Base-by-base conservation (phyloP, 2,113 vertebrate genomes). In the Brachyhypopomus occidentalis region DNA sequence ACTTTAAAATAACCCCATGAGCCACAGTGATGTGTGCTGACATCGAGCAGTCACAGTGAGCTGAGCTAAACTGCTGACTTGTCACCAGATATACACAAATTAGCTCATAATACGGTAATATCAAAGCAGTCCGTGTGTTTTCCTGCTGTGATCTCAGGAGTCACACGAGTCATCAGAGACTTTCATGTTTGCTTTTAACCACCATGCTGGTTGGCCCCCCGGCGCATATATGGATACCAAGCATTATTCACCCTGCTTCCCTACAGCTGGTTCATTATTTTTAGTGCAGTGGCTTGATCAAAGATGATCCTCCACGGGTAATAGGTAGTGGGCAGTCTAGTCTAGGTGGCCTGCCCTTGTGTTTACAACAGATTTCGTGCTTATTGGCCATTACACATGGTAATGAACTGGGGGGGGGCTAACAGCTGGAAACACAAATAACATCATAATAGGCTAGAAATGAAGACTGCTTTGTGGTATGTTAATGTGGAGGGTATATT, bases 1-100 rank as follows among this genome's bases (percentile, higher is more conserved):
- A 52, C 45, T 14, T 52, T 12, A 52, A 52, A 52, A 52, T 52
- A 14, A 14, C 8, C 12, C 8, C 12, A 14, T 12, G 2, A 52
- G 45, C 12, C 11, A 52, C 45, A 52, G 8, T 52, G 41, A 5
- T 48, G 41, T 48, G 41, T 38, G 9, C 45, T 11, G 45, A 52
- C 45, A 25, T 17, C 23, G 36, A 17, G 56, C 73, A 41, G 41
- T 12, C 8, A 9, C 5, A 9, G 41, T 8, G 9, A 9, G 41
- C 9, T 23, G 45, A 64, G 41, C 75, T 77, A 66, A 77, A 77
- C 27, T 38, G 11, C 23, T 45, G 11, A 62, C 17, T 25, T 66
- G 25, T 19, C 62, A 66, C 38, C 27, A 77, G 17, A 66, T 19
- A 77, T 17, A 34, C 66, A 52, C 60, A 55, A 34, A 23, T 25